These are phyloP conservation scores for Pithecia hirsuta DNA, from an alignment of 2,797 vertebrate genomes.

Conservation along the genomic window DNA sequence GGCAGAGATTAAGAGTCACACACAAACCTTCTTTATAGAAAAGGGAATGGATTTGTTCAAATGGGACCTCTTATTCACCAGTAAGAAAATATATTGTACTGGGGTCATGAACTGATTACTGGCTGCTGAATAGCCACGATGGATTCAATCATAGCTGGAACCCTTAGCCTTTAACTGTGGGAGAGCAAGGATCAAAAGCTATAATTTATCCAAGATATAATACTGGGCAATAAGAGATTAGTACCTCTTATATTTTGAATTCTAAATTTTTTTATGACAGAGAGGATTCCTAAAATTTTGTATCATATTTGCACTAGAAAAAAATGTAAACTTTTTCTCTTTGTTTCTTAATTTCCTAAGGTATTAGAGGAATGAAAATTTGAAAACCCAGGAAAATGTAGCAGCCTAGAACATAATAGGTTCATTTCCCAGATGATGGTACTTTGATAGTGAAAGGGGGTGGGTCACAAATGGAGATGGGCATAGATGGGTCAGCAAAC, in stretches of 20 bases:
- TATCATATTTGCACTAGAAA: background rate
- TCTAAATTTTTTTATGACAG: background rate
- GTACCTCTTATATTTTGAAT: background rate
- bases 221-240: background rate
- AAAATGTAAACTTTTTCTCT: background rate
- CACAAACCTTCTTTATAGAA: conserved; percentile 20
- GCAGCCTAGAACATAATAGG: background rate
- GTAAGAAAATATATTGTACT: conserved; percentile 3
- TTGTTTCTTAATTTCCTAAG: background rate
- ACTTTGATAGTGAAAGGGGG: background rate
- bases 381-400: background rate
- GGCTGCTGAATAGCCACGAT: background rate
- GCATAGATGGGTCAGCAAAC: background rate
- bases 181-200: background rate
- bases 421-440: background rate
- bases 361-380: background rate
- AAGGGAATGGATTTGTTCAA: conserved; percentile 39
- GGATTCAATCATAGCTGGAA: background rate
- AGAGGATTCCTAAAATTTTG: background rate
- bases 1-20: conserved; percentile 46
- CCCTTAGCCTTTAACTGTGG: background rate
- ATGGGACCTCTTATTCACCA: background rate
- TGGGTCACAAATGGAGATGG: background rate
- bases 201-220: conserved; percentile 18
- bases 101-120: background rate